Evolutionary conservation across 2,888 invertebrate species (phyloP).

Genomic region (Agrenia bidenticulata): DNA sequence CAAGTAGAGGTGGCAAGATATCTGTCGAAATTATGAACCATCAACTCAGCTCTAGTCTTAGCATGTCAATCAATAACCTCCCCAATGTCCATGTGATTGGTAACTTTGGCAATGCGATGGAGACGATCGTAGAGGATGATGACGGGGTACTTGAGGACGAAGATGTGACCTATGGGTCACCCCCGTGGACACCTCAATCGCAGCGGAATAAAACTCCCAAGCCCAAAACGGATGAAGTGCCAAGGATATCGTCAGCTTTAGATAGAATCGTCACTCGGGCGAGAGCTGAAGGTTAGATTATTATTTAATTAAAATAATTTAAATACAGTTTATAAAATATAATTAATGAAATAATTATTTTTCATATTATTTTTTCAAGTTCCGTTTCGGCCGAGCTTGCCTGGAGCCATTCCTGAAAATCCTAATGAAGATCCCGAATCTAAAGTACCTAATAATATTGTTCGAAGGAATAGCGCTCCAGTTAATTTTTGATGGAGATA

Average conservation of each 20-base stretch:
- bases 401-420: conserved; percentile 27
- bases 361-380: no score
- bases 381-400: conserved; percentile 34
- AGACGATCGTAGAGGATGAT: conserved; percentile 26
- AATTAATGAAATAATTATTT: no score
- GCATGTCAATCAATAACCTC: conserved; percentile 17
- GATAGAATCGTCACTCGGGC: conserved; percentile 23
- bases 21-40: conserved; percentile 21
- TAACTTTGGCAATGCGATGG: conserved; percentile 27
- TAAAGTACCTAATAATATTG: background rate
- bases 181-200: background rate
- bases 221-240: background rate
- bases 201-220: background rate
- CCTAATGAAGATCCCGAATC: background rate
- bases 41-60: conserved; percentile 18
- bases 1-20: background rate
- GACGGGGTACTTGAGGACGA: conserved; percentile 5
- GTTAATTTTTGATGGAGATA: conserved; percentile 11
- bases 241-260: conserved; percentile 23
- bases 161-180: conserved; percentile 1
- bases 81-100: conserved; percentile 29
- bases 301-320: no score
- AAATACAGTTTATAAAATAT: no score
- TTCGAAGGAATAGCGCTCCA: conserved; percentile 14
- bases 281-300: no score